Conservation (phyloP, 2,113 vertebrate genomes). For the Microtus oregoni region DNA sequence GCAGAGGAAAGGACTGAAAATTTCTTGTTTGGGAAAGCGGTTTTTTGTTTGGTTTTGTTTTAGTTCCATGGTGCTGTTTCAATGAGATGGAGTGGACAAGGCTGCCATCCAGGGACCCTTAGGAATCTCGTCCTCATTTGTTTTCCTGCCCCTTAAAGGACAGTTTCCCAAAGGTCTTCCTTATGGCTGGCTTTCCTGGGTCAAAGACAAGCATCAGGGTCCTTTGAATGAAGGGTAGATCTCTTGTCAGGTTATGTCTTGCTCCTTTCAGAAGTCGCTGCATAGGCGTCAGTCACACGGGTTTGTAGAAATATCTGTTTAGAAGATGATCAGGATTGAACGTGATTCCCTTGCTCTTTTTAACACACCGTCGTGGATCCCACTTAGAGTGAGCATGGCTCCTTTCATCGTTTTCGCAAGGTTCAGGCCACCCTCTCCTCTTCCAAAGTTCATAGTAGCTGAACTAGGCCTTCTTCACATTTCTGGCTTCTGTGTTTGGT, state of each 20-base stretch:
- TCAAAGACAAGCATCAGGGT: fast-evolving
- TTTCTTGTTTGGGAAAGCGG: no score
- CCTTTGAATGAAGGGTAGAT: neutral
- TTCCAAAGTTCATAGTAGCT: fast-evolving
- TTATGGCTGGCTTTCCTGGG: neutral
- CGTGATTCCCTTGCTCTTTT: neutral
- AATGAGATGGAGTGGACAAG: neutral
- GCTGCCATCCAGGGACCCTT: neutral
- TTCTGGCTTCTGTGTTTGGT: neutral
- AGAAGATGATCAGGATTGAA: fast-evolving
- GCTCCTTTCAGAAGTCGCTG: neutral
- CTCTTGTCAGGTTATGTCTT: neutral
- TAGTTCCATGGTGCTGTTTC: no score
- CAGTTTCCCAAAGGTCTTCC: neutral
- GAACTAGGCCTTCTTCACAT: fast-evolving
- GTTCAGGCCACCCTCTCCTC: fast-evolving
- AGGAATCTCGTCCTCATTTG: fast-evolving
- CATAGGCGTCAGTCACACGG: fast-evolving
- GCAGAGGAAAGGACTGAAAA: neutral
- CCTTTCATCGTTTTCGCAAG: neutral
- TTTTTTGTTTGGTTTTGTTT: neutral
- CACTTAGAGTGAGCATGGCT: no score
- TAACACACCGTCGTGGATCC: neutral
- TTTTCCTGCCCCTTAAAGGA: neutral
- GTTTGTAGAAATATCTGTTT: neutral